Conservation (phyloP, 2,888 invertebrate genomes). For the Acleris laterana region DNA sequence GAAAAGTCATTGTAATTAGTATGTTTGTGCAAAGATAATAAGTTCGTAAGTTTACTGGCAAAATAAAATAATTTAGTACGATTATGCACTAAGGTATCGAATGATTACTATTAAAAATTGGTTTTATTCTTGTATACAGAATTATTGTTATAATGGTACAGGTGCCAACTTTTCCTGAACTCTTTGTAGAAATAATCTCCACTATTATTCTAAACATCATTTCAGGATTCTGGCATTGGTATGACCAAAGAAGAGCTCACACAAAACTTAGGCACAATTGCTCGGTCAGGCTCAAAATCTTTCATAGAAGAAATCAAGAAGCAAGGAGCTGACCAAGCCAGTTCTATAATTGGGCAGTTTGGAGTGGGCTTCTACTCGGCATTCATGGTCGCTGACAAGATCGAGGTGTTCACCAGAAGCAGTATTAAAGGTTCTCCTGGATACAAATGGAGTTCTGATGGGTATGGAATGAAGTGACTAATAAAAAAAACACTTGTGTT, state of each 20-base stretch:
- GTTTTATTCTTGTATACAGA: no score
- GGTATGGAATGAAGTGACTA: conserved; percentile 80
- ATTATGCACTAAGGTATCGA: no score
- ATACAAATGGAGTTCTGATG: conserved; percentile 95
- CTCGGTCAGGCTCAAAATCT: conserved; percentile 97
- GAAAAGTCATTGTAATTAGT: no score
- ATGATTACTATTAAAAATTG: no score
- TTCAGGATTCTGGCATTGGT: conserved; percentile 95
- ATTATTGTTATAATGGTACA: no score
- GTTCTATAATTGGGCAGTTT: conserved; percentile 97
- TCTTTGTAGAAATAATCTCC: no score
- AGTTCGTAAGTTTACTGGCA: no score
- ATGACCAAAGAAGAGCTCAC: conserved; percentile 97
- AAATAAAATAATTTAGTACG: no score
- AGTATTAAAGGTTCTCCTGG: conserved; percentile 87
- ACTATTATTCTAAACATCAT: conserved; percentile 8
- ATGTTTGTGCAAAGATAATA: no score
- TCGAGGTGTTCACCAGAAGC: conserved; percentile 95
- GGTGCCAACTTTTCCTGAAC: no score
- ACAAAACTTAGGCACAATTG: conserved; percentile 97
- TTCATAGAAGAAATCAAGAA: conserved; percentile 93
- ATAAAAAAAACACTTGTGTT: background rate
- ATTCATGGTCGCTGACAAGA: conserved; percentile 98
- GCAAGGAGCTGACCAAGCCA: conserved; percentile 85
- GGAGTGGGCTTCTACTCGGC: conserved; percentile 99